Conservation (phyloP, 2,113 vertebrate genomes). For the Myotis brandtii region DNA sequence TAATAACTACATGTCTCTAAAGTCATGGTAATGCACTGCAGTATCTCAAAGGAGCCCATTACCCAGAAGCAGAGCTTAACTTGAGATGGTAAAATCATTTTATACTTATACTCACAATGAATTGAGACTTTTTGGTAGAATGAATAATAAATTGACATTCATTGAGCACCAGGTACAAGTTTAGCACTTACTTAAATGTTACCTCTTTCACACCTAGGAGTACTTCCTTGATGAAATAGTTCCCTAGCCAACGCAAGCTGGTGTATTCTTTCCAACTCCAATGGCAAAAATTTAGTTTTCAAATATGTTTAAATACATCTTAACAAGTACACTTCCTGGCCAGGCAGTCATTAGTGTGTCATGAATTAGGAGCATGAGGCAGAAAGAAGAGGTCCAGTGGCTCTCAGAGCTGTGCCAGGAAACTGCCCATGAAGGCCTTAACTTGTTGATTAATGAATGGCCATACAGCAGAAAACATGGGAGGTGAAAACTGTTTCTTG, state of each 20-base stretch:
- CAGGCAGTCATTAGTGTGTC: not conserved
- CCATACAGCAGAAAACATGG: not conserved
- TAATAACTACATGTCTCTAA: not conserved
- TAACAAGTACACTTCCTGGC: not conserved
- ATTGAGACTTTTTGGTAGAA: constrained; percentile 18
- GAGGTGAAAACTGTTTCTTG: not conserved
- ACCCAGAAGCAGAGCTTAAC: not conserved
- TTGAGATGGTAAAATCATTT: not conserved
- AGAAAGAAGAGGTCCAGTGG: not conserved
- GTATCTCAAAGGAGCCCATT: not conserved
- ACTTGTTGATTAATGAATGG: not conserved
- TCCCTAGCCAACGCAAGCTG: not conserved
- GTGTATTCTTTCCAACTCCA: not conserved
- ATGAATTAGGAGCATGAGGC: not conserved
- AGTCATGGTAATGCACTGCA: not conserved
- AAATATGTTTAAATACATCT: not conserved
- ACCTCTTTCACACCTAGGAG: not conserved
- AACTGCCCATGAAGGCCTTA: not conserved
- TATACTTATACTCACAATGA: not conserved
- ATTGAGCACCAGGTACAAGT: not conserved
- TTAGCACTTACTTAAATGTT: not conserved
- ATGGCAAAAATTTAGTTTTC: constrained; percentile 4
- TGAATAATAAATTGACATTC: constrained; percentile 6
- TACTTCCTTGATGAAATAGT: not conserved
- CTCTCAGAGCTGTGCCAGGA: not conserved